Percentiles rank a stretch among this genome's conserved stretches.
Conservation (phyloP, 2,113 vertebrate species). For the Anoplopoma fimbria region DNA sequence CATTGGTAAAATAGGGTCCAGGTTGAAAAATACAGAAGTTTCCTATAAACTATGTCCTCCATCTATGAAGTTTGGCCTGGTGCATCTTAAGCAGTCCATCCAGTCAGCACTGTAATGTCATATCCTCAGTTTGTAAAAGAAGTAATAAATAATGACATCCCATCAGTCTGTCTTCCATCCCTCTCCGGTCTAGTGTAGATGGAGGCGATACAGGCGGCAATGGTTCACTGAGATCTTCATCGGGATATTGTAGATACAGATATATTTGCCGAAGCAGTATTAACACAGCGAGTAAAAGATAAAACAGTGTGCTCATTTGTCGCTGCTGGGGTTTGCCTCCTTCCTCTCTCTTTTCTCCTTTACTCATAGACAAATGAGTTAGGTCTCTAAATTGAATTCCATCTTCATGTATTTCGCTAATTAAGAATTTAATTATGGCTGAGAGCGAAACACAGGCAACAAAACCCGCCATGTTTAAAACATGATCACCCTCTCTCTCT, state of each 20-base stretch:
- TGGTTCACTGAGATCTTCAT: slow-evolving; percentile 39
- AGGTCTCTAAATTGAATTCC: slow-evolving; percentile 73
- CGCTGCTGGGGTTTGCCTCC: slow-evolving; percentile 51
- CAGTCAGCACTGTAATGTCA: slow-evolving; percentile 6
- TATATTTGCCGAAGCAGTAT: slow-evolving; percentile 47
- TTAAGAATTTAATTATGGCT: slow-evolving; percentile 85
- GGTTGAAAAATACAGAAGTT: background rate
- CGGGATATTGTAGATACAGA: slow-evolving; percentile 48
- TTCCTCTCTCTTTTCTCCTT: slow-evolving; percentile 42
- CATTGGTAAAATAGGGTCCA: background rate
- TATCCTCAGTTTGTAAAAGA: slow-evolving; percentile 6
- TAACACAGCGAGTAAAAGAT: slow-evolving; percentile 30
- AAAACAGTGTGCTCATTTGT: slow-evolving; percentile 35
- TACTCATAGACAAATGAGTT: slow-evolving; percentile 56
- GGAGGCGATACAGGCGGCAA: slow-evolving; percentile 10
- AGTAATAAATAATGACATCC: slow-evolving; percentile 42
- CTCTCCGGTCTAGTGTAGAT: slow-evolving; percentile 13
- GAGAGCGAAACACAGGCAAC: slow-evolving; percentile 76
- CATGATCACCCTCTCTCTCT: slow-evolving; percentile 43
- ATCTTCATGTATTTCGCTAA: slow-evolving; percentile 74
- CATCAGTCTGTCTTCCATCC: slow-evolving; percentile 14
- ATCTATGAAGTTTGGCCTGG: background rate
- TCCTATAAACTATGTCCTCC: background rate
- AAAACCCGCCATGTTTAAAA: slow-evolving; percentile 80
- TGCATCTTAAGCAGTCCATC: background rate